Base-by-base conservation (phyloP, 1,140 invertebrate genomes). In the Drosophila teissieri region DNA sequence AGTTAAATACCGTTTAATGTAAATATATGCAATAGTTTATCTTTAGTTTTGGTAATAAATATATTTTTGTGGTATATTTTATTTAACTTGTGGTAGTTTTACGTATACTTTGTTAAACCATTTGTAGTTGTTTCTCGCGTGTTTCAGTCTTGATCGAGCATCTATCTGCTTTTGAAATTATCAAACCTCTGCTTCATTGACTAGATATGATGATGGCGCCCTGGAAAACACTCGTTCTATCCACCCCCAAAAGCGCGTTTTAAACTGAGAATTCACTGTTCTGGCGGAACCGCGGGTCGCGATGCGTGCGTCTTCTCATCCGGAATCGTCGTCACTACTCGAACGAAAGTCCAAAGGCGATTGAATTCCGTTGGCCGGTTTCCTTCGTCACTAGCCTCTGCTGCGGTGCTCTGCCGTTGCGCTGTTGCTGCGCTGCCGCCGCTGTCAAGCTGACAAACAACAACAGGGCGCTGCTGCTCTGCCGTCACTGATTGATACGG, bases 21-120 rank as follows among this genome's bases (percentile, higher is more conserved):
- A 68, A 74, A 65, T 78, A 62, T 84, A 79, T 49, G 52, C 72
- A 62, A 68, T 62, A 56, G 31, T 65, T 86, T 64, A 34, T 84
- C 24, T 65, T 86, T 62, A 39, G 74, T 17, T 64, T 48, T 74
- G 42, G 24, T 69, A 86, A 78, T 88, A 88, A 81, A 83, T 90
- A 90, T 76, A 91, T 78, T 40, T 57, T 76, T 80, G 27, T 73
- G 37, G 54, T 51, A 46, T 60, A 77, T 63, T 15, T 61, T 24
- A 6, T n/a, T 55, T 72, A 60, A 51, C 72, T 63, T 81, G 49
- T 63, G 54, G 61, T 81, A 72, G 45, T 75, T 91, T 91, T 91
- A 91, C 89, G 89, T 91, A 91, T 91, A 91, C 89, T 86, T 89
- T 89, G 84, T 89, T 89, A 80, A 89, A 89, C 84, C 84, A 89